Conservation (phyloP, 2,797 vertebrate species). For the Thalassophryne amazonica region DNA sequence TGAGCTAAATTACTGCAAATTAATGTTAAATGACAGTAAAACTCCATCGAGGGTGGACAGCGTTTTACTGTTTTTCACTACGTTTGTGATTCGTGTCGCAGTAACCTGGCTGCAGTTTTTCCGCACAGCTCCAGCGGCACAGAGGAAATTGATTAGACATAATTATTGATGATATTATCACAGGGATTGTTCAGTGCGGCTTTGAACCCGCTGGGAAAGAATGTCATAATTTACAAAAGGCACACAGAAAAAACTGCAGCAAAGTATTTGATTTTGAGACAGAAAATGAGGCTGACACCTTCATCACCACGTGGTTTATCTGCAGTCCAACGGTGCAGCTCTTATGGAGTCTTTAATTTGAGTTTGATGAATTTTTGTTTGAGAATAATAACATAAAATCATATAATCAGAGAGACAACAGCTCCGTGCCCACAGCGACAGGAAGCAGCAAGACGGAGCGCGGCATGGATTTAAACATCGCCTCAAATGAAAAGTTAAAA, state of each 20-base stretch:
- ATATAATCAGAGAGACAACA: conserved; percentile 23
- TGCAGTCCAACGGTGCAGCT: conserved; percentile 8
- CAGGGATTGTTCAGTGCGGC: conserved; percentile 4
- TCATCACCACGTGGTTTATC: conserved; percentile 26
- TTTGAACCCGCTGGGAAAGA: conserved; percentile 9
- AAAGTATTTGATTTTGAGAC: conserved; percentile 9
- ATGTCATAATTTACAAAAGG: conserved; percentile 17
- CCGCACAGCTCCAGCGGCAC: not conserved
- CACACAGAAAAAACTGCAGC: not conserved
- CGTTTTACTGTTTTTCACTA: not conserved
- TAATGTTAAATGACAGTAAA: conserved; percentile 1
- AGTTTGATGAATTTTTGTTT: conserved; percentile 25
- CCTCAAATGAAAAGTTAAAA: conserved; percentile 2
- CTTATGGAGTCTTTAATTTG: conserved; percentile 28
- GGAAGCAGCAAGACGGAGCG: conserved; percentile 6
- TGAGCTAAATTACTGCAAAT: not conserved
- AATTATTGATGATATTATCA: conserved; percentile 18
- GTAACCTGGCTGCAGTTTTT: not conserved
- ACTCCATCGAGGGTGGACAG: not conserved
- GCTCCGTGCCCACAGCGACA: not conserved
- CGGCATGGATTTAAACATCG: conserved; percentile 3
- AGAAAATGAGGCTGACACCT: conserved; percentile 18
- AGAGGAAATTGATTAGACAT: conserved; percentile 13
- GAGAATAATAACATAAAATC: conserved; percentile 14
- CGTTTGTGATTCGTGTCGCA: not conserved